phyloP scores from a whole-genome alignment of 1,140 invertebrate species.

The Nebria ingens region DNA sequence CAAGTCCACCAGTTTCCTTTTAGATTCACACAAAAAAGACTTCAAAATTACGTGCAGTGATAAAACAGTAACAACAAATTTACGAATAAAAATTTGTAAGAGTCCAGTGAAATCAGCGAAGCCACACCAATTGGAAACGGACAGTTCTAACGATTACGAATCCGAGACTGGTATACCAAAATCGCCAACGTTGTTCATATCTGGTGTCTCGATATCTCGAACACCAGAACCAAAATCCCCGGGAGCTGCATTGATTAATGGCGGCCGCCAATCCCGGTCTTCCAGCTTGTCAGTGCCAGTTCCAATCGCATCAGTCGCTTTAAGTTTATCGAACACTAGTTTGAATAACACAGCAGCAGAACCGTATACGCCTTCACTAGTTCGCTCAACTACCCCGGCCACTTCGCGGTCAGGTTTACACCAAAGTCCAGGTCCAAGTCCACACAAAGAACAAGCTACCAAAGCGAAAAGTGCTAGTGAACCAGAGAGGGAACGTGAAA shows the following conservation, averaged over 20 bases:
- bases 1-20: slow-evolving; percentile 29
- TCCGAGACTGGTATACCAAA: slow-evolving; percentile 48
- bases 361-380: slow-evolving; percentile 31
- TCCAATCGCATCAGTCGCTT: slow-evolving; percentile 31
- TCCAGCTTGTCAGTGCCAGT: slow-evolving; percentile 38
- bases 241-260: slow-evolving; percentile 27
- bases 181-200: slow-evolving; percentile 47
- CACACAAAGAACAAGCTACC: slow-evolving; percentile 14
- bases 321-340: slow-evolving; percentile 31
- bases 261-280: slow-evolving; percentile 36
- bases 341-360: slow-evolving; percentile 28
- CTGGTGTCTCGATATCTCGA: slow-evolving; percentile 47
- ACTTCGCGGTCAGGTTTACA: slow-evolving; percentile 21
- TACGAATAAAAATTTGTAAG: slow-evolving; percentile 32
- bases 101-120: slow-evolving; percentile 13
- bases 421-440: slow-evolving; percentile 24
- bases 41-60: slow-evolving; percentile 4
- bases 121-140: slow-evolving; percentile 33
- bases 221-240: slow-evolving; percentile 42
- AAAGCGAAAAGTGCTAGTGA: slow-evolving; percentile 43
- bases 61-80: slow-evolving; percentile 18
- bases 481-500: slow-evolving; percentile 40
- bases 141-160: slow-evolving; percentile 45
- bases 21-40: slow-evolving; percentile 22
- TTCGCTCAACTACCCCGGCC: slow-evolving; percentile 29